A percentile compares a stretch with the other conserved stretches of the same genome.
Evolutionary conservation across 2,113 vertebrate genomes (phyloP).

Genomic region (Himantopus leucocephalus): DNA sequence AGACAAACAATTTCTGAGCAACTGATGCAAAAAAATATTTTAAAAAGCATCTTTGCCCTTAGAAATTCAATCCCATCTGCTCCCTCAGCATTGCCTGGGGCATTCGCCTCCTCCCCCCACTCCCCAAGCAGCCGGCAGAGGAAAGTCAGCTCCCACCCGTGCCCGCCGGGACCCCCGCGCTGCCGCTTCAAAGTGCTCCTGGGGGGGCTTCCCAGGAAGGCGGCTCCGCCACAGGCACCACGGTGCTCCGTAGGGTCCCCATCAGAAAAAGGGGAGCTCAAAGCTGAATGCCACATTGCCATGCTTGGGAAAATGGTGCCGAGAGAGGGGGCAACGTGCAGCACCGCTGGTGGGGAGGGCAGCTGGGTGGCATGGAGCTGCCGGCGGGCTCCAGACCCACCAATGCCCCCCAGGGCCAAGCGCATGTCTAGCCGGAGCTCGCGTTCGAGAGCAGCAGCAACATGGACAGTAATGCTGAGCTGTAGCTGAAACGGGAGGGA

Average conservation of each 20-base stretch:
- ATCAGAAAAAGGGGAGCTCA: neutral
- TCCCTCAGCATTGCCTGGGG: neutral
- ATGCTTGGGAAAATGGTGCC: neutral
- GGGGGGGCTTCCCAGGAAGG: neutral
- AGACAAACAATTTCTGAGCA: neutral
- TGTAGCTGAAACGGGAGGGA: neutral
- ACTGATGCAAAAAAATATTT: neutral
- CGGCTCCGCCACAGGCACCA: neutral
- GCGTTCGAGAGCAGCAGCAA: accelerated
- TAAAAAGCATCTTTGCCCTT: neutral
- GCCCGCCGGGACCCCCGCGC: accelerated
- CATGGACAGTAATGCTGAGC: neutral
- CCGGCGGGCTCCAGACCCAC: neutral
- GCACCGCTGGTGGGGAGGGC: neutral
- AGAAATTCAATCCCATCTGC: neutral
- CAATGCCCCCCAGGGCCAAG: neutral
- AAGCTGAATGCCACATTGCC: neutral
- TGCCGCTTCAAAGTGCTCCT: accelerated
- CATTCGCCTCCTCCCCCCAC: accelerated
- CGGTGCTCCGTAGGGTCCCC: accelerated
- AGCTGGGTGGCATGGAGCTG: neutral
- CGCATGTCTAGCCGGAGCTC: accelerated
- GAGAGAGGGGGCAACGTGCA: neutral
- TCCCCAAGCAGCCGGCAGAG: neutral
- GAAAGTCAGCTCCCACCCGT: neutral